These are phyloP conservation scores for Andrena flavipes DNA, from an alignment of 2,888 invertebrate genomes.

Conservation along the genomic window DNA sequence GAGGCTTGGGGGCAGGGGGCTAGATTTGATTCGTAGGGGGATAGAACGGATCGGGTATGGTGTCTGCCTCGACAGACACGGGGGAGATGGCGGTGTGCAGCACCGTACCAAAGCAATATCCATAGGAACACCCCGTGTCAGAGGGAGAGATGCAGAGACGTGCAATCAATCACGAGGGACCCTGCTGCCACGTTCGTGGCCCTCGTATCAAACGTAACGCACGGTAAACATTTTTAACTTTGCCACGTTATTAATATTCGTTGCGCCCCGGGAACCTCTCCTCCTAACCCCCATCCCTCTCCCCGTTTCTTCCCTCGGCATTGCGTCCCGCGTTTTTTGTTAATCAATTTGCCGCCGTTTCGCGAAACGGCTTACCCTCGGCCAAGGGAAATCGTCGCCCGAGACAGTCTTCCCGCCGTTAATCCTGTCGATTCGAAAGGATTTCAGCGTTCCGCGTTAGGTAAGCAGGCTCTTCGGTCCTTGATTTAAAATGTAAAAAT, in stretches of 20 bases:
- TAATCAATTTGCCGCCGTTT: conserved; percentile 48
- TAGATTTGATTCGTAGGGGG: conserved; percentile 69
- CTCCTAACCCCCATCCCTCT: conserved; percentile 36
- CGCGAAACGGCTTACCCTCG: not conserved
- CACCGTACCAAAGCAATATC: conserved; percentile 79
- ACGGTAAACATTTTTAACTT: conserved; percentile 84
- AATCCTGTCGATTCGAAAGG: not conserved
- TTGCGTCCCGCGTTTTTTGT: conserved; percentile 40
- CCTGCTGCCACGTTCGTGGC: conserved; percentile 82
- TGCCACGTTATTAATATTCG: conserved; percentile 85
- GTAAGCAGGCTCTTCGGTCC: no score
- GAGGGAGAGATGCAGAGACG: conserved; percentile 81
- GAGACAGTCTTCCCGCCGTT: not conserved
- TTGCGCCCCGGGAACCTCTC: conserved; percentile 74
- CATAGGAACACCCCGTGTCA: conserved; percentile 78
- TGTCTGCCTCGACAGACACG: conserved; percentile 69
- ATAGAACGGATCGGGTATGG: conserved; percentile 71
- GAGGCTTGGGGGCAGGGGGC: conserved; percentile 9
- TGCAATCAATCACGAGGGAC: conserved; percentile 83
- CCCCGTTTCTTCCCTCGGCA: conserved; percentile 34
- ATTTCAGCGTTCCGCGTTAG: not conserved
- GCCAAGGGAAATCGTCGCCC: not conserved
- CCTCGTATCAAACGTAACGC: conserved; percentile 83
- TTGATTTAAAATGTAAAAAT: no score
- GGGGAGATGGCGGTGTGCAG: conserved; percentile 80